These are phyloP conservation scores for Mylabris sibirica DNA, from an alignment of 2,888 invertebrate species.

Conservation along the genomic window DNA sequence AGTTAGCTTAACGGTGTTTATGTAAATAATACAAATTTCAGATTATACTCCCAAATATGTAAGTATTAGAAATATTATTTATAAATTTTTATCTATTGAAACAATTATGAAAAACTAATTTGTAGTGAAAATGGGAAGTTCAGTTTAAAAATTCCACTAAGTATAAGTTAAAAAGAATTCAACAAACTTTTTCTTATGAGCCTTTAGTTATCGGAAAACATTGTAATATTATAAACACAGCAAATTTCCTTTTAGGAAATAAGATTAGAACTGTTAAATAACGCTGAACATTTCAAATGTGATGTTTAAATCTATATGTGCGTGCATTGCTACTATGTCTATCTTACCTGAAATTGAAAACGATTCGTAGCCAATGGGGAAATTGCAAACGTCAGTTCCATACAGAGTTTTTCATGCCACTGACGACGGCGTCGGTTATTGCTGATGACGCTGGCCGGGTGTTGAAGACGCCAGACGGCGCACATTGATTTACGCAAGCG, in stretches of 20 bases:
- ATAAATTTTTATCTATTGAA: no score
- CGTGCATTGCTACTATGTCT: not conserved
- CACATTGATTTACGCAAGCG: conserved; percentile 40
- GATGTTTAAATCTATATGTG: not conserved
- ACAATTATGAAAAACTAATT: not conserved
- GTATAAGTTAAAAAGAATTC: not conserved
- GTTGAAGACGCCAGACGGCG: conserved; percentile 37
- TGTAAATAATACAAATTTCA: not conserved
- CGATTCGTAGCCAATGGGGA: conserved; percentile 24
- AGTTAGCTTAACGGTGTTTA: not conserved
- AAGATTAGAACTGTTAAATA: not conserved
- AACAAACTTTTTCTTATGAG: not conserved
- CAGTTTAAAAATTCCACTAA: not conserved
- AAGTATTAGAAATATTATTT: not conserved
- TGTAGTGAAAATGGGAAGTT: not conserved
- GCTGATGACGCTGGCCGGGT: conserved; percentile 38
- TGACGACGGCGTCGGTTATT: conserved; percentile 36
- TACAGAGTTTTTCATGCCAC: conserved; percentile 33
- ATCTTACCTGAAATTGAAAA: conserved; percentile 30
- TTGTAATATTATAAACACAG: not conserved
- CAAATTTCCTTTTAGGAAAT: conserved; percentile 5
- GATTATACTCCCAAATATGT: not conserved
- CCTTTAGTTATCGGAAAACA: not conserved
- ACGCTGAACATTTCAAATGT: not conserved
- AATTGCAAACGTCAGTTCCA: conserved; percentile 22